Percentiles rank a stretch among this genome's conserved stretches.
phyloP scores from a whole-genome alignment of 2,888 invertebrate species.

The Schizotus pectinicornis region DNA sequence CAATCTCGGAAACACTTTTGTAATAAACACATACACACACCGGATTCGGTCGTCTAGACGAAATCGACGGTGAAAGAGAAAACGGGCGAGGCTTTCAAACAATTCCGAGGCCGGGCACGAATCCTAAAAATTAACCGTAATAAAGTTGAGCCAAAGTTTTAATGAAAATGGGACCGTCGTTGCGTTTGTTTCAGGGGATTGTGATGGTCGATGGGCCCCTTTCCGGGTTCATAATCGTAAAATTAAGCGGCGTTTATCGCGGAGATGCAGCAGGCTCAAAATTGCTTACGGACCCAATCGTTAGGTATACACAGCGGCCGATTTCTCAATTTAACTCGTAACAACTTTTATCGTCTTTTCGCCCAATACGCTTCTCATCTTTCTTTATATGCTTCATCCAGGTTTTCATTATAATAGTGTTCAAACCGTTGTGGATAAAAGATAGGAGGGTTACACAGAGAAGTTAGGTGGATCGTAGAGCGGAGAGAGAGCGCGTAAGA shows the following conservation, averaged over 20 bases:
- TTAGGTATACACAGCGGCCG: too few relatives aligned
- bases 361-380: too few relatives aligned
- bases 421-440: too few relatives aligned
- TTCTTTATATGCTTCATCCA: too few relatives aligned
- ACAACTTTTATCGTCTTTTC: too few relatives aligned
- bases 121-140: slow-evolving; percentile 21
- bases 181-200: background rate
- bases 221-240: slow-evolving; percentile 4
- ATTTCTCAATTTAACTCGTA: too few relatives aligned
- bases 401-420: too few relatives aligned
- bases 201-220: background rate
- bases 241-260: slow-evolving; percentile 6
- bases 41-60: slow-evolving; percentile 10
- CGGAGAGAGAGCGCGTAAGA: too few relatives aligned
- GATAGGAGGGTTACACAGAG: too few relatives aligned
- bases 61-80: slow-evolving; percentile 9
- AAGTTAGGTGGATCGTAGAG: too few relatives aligned
- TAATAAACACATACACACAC: background rate
- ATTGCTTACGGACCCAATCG: too few relatives aligned
- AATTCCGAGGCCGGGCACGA: slow-evolving; percentile 18
- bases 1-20: slow-evolving; percentile 2
- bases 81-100: slow-evolving; percentile 1
- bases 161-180: slow-evolving; percentile 12
- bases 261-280: too few relatives aligned
- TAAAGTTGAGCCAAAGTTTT: slow-evolving; percentile 18